Evolutionary conservation across 1,140 invertebrate genomes (phyloP).

Genomic region (Zaprionus gabonicus): DNA sequence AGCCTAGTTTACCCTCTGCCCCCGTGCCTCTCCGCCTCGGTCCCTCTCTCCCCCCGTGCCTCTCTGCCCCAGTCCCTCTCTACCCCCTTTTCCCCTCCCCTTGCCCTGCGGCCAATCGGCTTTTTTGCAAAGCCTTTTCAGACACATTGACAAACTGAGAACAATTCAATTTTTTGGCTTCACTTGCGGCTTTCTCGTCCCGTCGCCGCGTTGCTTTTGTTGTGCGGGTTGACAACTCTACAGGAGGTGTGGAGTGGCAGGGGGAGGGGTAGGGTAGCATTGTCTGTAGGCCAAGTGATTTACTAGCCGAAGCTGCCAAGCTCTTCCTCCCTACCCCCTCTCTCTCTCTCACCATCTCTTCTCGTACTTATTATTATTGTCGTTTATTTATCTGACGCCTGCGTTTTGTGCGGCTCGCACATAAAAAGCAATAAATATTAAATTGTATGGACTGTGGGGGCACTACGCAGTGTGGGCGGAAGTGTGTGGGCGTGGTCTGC

Average conservation of each 20-base stretch:
- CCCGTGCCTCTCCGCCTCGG: neutral
- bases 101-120: constrained; percentile 6
- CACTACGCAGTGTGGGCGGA: neutral
- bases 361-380: constrained; percentile 60
- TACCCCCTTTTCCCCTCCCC: neutral
- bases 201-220: constrained; percentile 44
- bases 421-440: constrained; percentile 69
- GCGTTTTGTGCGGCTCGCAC: constrained; percentile 48
- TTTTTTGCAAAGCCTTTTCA: constrained; percentile 42
- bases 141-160: constrained; percentile 59
- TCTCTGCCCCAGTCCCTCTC: too few species aligned
- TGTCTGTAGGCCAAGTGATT: constrained; percentile 53
- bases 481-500: constrained; percentile 27
- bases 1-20: neutral
- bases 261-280: neutral
- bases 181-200: constrained; percentile 15
- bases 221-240: constrained; percentile 14
- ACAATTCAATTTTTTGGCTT: constrained; percentile 59
- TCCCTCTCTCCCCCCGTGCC: neutral
- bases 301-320: constrained; percentile 30
- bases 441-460: constrained; percentile 46
- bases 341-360: neutral
- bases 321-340: neutral
- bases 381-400: constrained; percentile 65
- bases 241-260: neutral